A percentile compares a stretch with the other conserved stretches of the same genome.
Conservation (phyloP, 2,113 vertebrate species). For the Corapipo altera region DNA sequence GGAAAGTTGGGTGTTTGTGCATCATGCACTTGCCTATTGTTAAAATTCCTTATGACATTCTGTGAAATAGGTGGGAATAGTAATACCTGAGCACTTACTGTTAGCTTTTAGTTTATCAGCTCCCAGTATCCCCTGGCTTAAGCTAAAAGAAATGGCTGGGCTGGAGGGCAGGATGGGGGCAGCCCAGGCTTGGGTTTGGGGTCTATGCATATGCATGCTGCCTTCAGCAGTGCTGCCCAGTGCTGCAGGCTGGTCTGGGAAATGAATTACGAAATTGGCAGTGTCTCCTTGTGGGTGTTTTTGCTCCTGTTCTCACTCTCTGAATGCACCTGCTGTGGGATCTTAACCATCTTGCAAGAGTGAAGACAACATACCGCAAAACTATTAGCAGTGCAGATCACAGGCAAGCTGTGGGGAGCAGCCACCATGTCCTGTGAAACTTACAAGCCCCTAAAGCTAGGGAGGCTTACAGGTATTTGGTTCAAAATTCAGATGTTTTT, state of each 20-base stretch:
- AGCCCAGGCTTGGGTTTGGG: neutral
- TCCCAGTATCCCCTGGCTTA: accelerated
- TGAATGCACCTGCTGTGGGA: neutral
- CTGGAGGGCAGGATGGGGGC: neutral
- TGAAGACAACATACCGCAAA: neutral
- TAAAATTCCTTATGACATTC: neutral
- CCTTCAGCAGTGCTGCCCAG: neutral
- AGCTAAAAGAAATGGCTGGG: neutral
- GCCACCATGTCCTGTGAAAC: neutral
- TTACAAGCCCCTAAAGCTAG: neutral
- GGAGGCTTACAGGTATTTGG: neutral
- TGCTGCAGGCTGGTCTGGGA: accelerated
- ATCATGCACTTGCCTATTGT: conserved; percentile 29
- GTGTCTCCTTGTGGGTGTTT: neutral
- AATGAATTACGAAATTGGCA: neutral
- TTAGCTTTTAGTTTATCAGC: neutral
- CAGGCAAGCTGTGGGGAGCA: neutral
- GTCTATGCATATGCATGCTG: accelerated
- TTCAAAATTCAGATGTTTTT: neutral
- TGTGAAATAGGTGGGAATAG: neutral
- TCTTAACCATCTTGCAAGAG: neutral
- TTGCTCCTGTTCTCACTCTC: neutral
- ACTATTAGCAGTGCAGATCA: accelerated
- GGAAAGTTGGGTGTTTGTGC: conserved; percentile 37
- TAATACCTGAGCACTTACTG: neutral